These are phyloP conservation scores for Lipotes vexillifer DNA, from an alignment of 2,113 vertebrate genomes.

Conservation along the genomic window DNA sequence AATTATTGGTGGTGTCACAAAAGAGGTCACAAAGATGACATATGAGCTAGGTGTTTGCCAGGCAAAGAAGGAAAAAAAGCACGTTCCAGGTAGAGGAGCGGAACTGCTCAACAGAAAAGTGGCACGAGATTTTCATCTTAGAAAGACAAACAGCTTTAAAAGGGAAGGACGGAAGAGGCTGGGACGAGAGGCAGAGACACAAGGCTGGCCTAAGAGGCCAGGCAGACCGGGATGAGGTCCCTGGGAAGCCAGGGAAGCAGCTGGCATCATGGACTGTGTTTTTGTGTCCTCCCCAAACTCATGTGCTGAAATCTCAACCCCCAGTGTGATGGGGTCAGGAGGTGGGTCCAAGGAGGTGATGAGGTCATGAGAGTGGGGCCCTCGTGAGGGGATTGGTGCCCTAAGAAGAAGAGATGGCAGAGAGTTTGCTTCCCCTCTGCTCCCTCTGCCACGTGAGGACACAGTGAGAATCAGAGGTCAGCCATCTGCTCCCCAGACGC, in stretches of 20 bases:
- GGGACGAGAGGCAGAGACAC: neutral
- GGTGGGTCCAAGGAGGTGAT: neutral
- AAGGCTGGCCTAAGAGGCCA: neutral
- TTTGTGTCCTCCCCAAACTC: neutral
- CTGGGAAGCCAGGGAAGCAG: too few relatives aligned
- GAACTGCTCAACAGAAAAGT: neutral
- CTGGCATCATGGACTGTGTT: neutral
- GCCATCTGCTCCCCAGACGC: neutral
- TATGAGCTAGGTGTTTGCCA: neutral
- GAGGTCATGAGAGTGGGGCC: neutral
- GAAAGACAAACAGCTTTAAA: neutral
- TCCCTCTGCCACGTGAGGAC: neutral
- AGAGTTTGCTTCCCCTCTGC: neutral
- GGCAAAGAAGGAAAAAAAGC: neutral
- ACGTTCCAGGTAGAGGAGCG: neutral
- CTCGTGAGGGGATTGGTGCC: neutral
- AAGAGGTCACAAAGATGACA: neutral
- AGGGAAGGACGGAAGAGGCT: neutral
- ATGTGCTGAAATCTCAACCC: neutral
- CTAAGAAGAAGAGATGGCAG: neutral
- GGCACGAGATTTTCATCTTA: neutral
- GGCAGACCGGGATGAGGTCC: neutral
- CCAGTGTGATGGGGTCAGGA: neutral
- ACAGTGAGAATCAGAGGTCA: neutral
- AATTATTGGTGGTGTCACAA: neutral